Evolutionary conservation across 2,113 vertebrate genomes (phyloP), one percentile per base, ranked within the genome.

Genomic region (Micromys minutus): DNA sequence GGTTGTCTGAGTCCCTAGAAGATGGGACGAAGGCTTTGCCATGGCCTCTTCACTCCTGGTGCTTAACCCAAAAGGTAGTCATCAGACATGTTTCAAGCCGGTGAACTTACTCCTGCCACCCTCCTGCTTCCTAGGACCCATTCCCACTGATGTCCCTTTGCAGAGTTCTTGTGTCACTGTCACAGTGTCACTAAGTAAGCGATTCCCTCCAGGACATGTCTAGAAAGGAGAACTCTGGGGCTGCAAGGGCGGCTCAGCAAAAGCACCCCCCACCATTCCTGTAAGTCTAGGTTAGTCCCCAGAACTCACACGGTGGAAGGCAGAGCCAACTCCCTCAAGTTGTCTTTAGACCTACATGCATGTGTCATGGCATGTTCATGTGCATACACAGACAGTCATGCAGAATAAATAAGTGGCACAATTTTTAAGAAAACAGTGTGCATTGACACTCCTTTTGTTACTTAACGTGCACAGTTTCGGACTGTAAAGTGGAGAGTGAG

Each of bases 101-200:
- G 36, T 95, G 61, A 83, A 59, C 87, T 96, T 52, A 63, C 84
- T 96, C 12, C 88, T 95, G 45, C 42, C 67, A 1, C 89, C 94
- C 89, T 96, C 65, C 31, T 57, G 21, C 59, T 50, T 90, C 69
- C 57, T 59, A 84, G 89, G 80, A 45, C 65, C 71, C 8, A 45
- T 94, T 80, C 9, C 59, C 21, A 93, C 8, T 85, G n/a, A 84
- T 89, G 65, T 94, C 81, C 75, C 22, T 47, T 77, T 93, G 59
- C 89, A 91, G 79, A 34, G 89, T 29, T 80, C 13, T 86, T 11
- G 91, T 97, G 16, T 83, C 94, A 79, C 71, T 74, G 55, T 87
- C 89, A 69, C 45, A 92, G 71, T 7, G 50, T 85, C 74, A 92
- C 74, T 86, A 42, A 92, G 71, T 88, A n/a, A 89, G 36, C 74